phyloP scores from a whole-genome alignment of 1,140 invertebrate species.

The Lordiphosa stackelbergi region DNA sequence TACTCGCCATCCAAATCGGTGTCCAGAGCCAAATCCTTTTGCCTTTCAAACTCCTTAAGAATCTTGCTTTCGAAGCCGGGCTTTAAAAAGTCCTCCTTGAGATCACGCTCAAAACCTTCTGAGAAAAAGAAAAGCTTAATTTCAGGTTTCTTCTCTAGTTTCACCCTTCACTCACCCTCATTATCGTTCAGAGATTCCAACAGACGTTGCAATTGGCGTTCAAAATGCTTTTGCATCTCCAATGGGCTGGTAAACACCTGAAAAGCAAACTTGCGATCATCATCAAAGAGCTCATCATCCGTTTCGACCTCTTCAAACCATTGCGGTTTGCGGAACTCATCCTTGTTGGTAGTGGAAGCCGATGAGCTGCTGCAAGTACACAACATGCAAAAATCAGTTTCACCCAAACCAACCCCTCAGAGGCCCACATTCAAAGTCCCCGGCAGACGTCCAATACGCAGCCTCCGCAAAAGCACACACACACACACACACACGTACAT shows the following conservation, averaged over 20 bases:
- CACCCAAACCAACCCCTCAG: conserved; percentile 3
- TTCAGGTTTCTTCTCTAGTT: not conserved
- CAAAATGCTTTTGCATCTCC: conserved; percentile 78
- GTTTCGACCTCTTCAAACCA: conserved; percentile 76
- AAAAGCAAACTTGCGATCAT: conserved; percentile 75
- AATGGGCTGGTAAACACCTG: conserved; percentile 77
- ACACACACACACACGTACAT: conserved; percentile 18
- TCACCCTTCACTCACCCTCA: conserved; percentile 39
- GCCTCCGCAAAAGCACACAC: conserved; percentile 47
- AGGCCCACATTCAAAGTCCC: no score
- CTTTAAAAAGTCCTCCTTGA: conserved; percentile 70
- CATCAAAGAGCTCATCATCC: conserved; percentile 76
- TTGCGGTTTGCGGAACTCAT: conserved; percentile 74
- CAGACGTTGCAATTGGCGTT: conserved; percentile 77
- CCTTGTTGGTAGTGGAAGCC: conserved; percentile 58
- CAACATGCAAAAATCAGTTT: not conserved
- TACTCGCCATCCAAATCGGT: conserved; percentile 76
- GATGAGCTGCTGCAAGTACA: conserved; percentile 35
- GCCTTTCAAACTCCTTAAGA: conserved; percentile 61
- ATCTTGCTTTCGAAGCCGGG: conserved; percentile 71
- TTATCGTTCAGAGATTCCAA: conserved; percentile 71
- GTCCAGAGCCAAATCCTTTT: conserved; percentile 49
- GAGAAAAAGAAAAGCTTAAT: not conserved
- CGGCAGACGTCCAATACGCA: conserved; percentile 46
- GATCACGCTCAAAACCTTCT: conserved; percentile 56